A percentile compares a stretch with the other conserved stretches of the same genome.
phyloP scores from a whole-genome alignment of 2,113 vertebrate species.

The Leucoraja erinaceus region DNA sequence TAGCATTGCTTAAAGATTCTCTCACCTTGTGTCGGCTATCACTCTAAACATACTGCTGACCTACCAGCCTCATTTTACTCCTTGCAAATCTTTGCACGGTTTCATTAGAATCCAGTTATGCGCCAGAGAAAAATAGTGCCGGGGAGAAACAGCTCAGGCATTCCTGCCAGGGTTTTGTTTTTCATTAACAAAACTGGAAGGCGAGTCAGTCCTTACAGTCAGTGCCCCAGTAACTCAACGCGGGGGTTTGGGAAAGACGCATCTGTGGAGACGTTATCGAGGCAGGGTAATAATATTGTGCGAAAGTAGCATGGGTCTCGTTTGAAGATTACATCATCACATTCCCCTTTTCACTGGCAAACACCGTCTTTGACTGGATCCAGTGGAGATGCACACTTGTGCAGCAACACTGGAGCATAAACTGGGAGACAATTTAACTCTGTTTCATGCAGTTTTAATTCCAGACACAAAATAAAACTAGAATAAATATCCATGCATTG shows the following conservation, averaged over 20 bases:
- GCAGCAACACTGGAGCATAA: conserved; percentile 30
- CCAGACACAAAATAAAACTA: background rate
- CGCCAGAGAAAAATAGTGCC: conserved; percentile 19
- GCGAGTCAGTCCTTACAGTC: background rate
- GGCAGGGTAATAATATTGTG: conserved; percentile 37
- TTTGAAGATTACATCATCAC: conserved; percentile 42
- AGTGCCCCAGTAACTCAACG: background rate
- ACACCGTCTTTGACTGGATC: conserved; percentile 31
- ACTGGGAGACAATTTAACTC: background rate
- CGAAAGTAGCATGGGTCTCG: conserved; percentile 28
- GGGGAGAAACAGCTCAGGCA: background rate
- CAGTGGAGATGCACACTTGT: conserved; percentile 33
- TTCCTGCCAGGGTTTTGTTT: conserved; percentile 15
- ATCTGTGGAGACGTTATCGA: conserved; percentile 41
- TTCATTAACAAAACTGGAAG: conserved; percentile 6
- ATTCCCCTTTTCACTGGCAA: conserved; percentile 39
- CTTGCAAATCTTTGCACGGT: conserved; percentile 26
- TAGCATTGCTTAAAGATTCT: background rate
- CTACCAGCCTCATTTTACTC: background rate
- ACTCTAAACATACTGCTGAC: background rate
- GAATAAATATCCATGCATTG: background rate
- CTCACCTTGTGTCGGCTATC: conserved; percentile 24
- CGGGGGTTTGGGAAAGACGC: background rate
- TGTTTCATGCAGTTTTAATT: background rate
- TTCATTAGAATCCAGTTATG: conserved; percentile 19